Evolutionary conservation across 2,888 invertebrate genomes (phyloP).

Genomic region (Tipula unca): DNA sequence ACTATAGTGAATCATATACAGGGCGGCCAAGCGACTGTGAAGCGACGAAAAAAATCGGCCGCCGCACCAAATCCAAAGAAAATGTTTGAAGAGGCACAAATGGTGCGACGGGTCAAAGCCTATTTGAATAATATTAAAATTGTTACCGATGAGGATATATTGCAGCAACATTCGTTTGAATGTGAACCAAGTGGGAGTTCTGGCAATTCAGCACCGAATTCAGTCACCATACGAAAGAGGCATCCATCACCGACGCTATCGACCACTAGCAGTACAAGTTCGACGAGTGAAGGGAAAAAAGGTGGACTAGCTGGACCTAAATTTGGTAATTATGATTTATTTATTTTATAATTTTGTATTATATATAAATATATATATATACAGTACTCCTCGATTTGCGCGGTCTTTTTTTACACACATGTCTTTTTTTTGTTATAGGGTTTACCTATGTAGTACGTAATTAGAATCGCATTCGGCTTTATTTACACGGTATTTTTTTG

Average conservation of each 20-base stretch:
- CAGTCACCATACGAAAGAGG: conserved; percentile 55
- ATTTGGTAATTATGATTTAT: conserved; percentile 44
- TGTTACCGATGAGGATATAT: conserved; percentile 81
- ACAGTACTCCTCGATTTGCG: neutral
- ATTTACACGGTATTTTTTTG: neutral
- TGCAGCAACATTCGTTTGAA: conserved; percentile 81
- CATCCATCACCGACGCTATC: conserved; percentile 91
- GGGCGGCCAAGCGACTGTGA: conserved; percentile 72
- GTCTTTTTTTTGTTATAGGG: neutral
- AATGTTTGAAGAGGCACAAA: conserved; percentile 98
- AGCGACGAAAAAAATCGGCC: conserved; percentile 79
- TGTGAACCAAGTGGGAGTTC: conserved; percentile 63
- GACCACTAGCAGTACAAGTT: conserved; percentile 85
- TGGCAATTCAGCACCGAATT: conserved; percentile 46
- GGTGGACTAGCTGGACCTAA: conserved; percentile 48
- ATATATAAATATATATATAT: neutral
- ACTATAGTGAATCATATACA: conserved; percentile 30
- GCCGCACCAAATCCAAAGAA: conserved; percentile 93
- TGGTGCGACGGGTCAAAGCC: conserved; percentile 94
- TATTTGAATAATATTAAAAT: conserved; percentile 83
- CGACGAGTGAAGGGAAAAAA: conserved; percentile 66
- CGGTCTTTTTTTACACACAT: neutral
- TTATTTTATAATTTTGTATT: neutral
- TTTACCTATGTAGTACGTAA: too few species aligned
- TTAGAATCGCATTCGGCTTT: too few species aligned